phyloP scores from a whole-genome alignment of 2,888 invertebrate species.

The Drepanosiphum platanoidis region DNA sequence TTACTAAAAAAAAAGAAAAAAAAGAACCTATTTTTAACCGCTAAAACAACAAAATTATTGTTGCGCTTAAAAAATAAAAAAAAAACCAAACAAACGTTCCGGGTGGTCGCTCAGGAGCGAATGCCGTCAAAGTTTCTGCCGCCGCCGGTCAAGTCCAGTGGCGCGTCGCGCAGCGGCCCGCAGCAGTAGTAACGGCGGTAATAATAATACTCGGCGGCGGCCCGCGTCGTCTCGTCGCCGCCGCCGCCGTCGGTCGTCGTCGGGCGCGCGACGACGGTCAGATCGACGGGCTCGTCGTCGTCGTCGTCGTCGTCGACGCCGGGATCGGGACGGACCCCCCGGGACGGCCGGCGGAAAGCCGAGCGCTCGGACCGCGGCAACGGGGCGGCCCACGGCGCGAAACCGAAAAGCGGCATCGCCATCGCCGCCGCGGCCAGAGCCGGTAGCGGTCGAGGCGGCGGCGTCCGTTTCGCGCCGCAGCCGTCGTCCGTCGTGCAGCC shows the following conservation, averaged over 20 bases:
- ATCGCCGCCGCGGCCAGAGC: not conserved
- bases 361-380: constrained; percentile 5
- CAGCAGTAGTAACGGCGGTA: not conserved
- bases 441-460: not conserved
- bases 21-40: too few relatives aligned
- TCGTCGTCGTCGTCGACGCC: not conserved
- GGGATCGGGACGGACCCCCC: not conserved
- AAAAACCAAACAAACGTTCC: too few relatives aligned
- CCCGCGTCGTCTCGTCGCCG: not conserved
- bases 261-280: not conserved
- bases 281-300: constrained; percentile 5
- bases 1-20: too few relatives aligned
- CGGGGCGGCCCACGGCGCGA: not conserved
- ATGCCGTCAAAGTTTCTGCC: not conserved
- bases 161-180: not conserved
- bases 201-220: not conserved
- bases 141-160: constrained; percentile 9
- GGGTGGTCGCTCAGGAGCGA: not conserved
- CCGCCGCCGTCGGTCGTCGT: not conserved
- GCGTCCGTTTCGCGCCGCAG: not conserved
- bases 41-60: too few relatives aligned
- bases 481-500: not conserved
- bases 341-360: not conserved
- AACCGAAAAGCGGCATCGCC: not conserved
- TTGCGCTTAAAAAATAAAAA: too few relatives aligned